Conservation (phyloP, 2,797 vertebrate species). For the Halcyon smyrnensis region DNA sequence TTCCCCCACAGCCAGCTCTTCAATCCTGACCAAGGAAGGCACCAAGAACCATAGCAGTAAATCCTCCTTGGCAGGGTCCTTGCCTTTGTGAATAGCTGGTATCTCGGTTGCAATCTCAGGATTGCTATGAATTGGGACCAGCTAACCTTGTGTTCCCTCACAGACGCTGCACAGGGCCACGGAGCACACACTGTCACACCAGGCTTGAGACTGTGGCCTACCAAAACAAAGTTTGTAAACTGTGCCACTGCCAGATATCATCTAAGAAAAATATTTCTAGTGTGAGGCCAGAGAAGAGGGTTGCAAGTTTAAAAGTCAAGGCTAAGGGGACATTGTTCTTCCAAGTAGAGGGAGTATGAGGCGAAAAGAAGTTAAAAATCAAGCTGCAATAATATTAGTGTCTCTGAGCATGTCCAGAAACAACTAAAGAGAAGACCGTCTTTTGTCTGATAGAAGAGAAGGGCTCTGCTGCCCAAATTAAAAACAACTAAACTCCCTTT, state of each 20-base stretch:
- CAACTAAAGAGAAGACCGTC: not conserved
- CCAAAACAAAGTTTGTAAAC: not conserved
- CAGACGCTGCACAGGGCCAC: not conserved
- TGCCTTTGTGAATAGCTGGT: not conserved
- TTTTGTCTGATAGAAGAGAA: not conserved
- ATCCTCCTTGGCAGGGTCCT: not conserved
- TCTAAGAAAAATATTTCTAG: not conserved
- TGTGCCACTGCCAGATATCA: not conserved
- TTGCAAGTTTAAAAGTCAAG: not conserved
- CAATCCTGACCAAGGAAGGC: not conserved
- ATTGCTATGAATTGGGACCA: not conserved
- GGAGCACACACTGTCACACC: not conserved
- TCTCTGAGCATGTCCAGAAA: not conserved
- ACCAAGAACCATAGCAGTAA: not conserved
- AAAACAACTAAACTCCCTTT: not conserved
- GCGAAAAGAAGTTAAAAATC: conserved; percentile 14
- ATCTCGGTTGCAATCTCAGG: not conserved
- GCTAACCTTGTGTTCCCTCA: not conserved
- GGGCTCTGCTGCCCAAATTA: not conserved
- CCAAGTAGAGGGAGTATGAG: not conserved
- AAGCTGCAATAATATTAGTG: not conserved
- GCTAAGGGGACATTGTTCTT: not conserved
- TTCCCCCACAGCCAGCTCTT: not conserved
- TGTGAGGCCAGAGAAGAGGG: not conserved
- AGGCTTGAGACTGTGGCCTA: not conserved